These are phyloP conservation scores for Lophochroa leadbeateri DNA, from an alignment of 2,113 vertebrate genomes.

Conservation along the genomic window DNA sequence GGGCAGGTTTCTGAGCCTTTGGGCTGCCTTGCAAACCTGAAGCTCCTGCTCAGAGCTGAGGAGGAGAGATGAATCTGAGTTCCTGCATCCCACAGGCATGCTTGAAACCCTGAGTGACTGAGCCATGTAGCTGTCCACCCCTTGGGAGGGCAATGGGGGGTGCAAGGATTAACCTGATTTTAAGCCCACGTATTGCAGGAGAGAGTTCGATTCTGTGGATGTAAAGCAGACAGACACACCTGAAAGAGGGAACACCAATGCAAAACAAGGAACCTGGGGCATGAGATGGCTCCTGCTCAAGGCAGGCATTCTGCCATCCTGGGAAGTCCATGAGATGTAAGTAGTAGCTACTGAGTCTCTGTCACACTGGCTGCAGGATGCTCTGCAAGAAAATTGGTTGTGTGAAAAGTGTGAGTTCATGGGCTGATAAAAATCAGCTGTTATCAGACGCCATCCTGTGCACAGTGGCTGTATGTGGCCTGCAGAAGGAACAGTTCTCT, in stretches of 20 bases:
- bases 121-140: neutral
- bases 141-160: accelerated
- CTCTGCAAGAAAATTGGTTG: neutral
- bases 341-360: neutral
- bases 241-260: neutral
- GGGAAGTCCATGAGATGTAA: neutral
- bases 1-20: neutral
- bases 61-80: neutral
- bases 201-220: neutral
- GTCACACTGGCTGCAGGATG: neutral
- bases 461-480: accelerated
- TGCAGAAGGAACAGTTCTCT: neutral
- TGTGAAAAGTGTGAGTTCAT: neutral
- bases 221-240: neutral
- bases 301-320: neutral
- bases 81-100: neutral
- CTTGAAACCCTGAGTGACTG: neutral
- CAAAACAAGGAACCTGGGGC: neutral
- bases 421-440: neutral
- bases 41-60: neutral
- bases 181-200: neutral
- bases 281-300: neutral
- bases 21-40: neutral
- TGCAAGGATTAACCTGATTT: neutral
- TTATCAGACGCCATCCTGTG: neutral